These are phyloP conservation scores for Crocallis elinguaria DNA, from an alignment of 2,888 invertebrate species.

Conservation along the genomic window DNA sequence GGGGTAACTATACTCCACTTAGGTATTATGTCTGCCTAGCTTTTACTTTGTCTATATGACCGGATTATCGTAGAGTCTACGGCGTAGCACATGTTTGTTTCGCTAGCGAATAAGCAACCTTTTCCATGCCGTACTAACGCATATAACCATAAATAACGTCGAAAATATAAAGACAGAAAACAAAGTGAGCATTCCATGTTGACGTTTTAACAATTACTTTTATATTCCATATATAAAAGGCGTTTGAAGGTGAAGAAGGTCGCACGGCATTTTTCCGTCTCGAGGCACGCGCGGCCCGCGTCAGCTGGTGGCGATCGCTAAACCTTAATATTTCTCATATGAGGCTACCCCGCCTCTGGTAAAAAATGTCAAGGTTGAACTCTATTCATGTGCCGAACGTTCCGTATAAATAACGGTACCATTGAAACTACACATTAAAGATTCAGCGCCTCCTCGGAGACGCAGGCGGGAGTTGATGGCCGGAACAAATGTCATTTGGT, in stretches of 20 bases:
- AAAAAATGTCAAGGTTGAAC: conserved; percentile 53
- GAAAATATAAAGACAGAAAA: neutral
- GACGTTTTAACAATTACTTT: conserved; percentile 37
- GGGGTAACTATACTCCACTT: too few relatives aligned
- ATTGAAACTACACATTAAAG: conserved; percentile 43
- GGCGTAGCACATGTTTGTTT: neutral
- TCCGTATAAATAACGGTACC: conserved; percentile 45
- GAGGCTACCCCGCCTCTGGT: conserved; percentile 51
- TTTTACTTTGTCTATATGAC: too few relatives aligned
- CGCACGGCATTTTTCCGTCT: conserved; percentile 55
- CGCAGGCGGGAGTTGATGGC: conserved; percentile 12
- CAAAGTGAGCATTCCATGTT: conserved; percentile 27
- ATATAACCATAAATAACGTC: neutral
- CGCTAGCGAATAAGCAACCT: too few relatives aligned
- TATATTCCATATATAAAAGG: conserved; percentile 42
- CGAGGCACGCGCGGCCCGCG: conserved; percentile 65
- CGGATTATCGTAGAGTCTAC: neutral
- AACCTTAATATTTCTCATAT: conserved; percentile 76
- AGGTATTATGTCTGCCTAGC: too few relatives aligned
- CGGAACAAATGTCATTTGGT: conserved; percentile 26
- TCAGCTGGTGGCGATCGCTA: conserved; percentile 75
- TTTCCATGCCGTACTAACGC: too few relatives aligned
- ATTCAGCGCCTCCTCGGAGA: conserved; percentile 36
- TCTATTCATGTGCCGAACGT: conserved; percentile 41
- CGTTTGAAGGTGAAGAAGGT: conserved; percentile 58